A percentile compares a stretch with the other conserved stretches of the same genome.
Evolutionary conservation across 2,888 invertebrate genomes (phyloP).

Genomic region (Dasysyrphus tricinctus): DNA sequence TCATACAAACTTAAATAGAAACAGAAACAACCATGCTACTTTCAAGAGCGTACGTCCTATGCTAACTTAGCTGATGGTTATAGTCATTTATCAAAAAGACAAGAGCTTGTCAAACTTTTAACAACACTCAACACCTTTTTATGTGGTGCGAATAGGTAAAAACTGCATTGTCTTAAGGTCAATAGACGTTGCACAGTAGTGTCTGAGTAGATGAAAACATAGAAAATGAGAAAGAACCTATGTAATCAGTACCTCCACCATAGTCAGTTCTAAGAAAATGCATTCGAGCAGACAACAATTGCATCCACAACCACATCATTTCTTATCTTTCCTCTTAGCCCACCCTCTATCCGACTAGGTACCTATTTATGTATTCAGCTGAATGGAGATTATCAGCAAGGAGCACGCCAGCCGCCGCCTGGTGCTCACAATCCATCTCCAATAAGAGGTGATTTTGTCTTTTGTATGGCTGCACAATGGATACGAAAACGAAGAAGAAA

Average conservation of each 20-base stretch:
- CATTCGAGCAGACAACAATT: constrained; percentile 60
- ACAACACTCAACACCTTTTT: constrained; percentile 47
- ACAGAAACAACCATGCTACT: neutral
- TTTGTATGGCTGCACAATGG: neutral
- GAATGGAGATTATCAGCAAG: constrained; percentile 43
- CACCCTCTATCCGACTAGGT: neutral
- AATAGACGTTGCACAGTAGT: constrained; percentile 28
- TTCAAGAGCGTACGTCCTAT: neutral
- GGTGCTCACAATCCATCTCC: constrained; percentile 37
- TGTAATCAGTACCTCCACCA: neutral
- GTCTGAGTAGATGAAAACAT: constrained; percentile 27
- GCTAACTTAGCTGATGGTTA: neutral
- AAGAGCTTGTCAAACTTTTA: constrained; percentile 46
- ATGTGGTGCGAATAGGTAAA: constrained; percentile 58
- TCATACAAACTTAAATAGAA: neutral
- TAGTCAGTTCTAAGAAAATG: constrained; percentile 32
- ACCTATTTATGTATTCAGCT: neutral
- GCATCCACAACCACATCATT: constrained; percentile 31
- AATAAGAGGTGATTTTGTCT: constrained; percentile 21
- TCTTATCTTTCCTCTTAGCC: neutral
- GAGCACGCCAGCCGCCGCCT: constrained; percentile 34
- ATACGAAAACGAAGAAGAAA: constrained; percentile 22
- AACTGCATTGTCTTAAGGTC: constrained; percentile 61
- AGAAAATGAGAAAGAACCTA: neutral
- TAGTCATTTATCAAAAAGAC: constrained; percentile 46